Evolutionary conservation across 2,113 vertebrate species (phyloP).

Genomic region (Aptenodytes forsteri): DNA sequence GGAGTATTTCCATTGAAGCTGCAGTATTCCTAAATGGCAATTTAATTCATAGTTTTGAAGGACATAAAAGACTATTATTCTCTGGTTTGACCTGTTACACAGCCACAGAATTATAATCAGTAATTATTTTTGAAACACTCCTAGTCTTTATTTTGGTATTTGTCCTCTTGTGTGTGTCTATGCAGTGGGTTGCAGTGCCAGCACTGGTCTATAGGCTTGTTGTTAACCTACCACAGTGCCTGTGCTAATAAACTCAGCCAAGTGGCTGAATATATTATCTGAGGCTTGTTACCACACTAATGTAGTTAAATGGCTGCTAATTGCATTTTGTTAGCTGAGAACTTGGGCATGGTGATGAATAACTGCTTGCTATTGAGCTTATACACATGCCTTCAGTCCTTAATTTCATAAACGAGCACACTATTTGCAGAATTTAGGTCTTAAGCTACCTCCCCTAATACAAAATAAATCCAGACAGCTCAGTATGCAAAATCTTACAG

Average conservation of each 20-base stretch:
- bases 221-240: not conserved
- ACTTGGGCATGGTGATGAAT: too few relatives aligned
- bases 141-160: not conserved
- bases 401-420: not conserved
- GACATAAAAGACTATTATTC: not conserved
- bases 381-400: not conserved
- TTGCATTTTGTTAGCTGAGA: not conserved
- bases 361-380: not conserved
- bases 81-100: not conserved
- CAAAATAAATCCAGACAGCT: not conserved
- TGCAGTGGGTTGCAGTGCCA: too few relatives aligned
- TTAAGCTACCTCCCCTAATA: not conserved
- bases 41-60: not conserved
- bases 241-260: not conserved
- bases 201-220: too few relatives aligned
- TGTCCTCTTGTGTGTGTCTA: accelerated
- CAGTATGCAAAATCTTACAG: not conserved
- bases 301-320: not conserved
- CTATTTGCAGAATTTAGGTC: not conserved
- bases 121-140: not conserved
- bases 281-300: not conserved
- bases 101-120: not conserved
- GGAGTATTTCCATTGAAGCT: not conserved
- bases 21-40: not conserved
- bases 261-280: not conserved